Percentiles rank a stretch among this genome's conserved stretches.
These are phyloP conservation scores for Drosophila eugracilis DNA, from an alignment of 1,140 invertebrate genomes.

Conservation along the genomic window DNA sequence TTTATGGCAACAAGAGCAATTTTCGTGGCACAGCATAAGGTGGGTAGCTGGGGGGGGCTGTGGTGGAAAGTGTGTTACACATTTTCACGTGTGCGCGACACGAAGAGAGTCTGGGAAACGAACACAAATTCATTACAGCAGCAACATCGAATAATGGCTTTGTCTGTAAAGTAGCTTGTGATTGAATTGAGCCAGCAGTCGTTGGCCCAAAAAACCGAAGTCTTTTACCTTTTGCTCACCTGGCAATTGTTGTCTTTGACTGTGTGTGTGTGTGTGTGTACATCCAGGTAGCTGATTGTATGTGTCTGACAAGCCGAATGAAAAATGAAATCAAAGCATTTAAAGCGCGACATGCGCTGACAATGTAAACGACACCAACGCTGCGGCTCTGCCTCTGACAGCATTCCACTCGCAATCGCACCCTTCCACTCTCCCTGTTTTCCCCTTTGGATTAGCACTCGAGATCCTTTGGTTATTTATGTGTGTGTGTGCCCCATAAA, in stretches of 20 bases:
- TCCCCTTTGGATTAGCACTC: slow-evolving; percentile 65
- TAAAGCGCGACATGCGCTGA: slow-evolving; percentile 76
- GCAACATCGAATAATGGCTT: slow-evolving; percentile 69
- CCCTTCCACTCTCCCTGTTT: slow-evolving; percentile 15
- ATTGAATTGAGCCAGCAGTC: slow-evolving; percentile 74
- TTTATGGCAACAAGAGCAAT: slow-evolving; percentile 38
- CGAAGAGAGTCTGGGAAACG: slow-evolving; percentile 22
- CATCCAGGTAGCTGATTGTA: too few relatives aligned
- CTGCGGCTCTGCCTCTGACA: slow-evolving; percentile 53
- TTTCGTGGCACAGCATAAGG: slow-evolving; percentile 17
- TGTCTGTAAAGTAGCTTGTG: slow-evolving; percentile 81
- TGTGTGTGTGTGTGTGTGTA: slow-evolving; percentile 4
- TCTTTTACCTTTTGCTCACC: slow-evolving; percentile 47
- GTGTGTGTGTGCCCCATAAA: slow-evolving; percentile 49
- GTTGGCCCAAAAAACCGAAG: slow-evolving; percentile 47
- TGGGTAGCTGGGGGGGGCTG: background rate
- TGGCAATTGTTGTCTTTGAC: slow-evolving; percentile 41
- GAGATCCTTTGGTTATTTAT: slow-evolving; percentile 64
- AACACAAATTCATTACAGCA: slow-evolving; percentile 66
- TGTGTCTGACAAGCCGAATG: slow-evolving; percentile 56
- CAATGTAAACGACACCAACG: slow-evolving; percentile 62
- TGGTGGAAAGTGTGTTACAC: slow-evolving; percentile 20
- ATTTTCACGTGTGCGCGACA: slow-evolving; percentile 57
- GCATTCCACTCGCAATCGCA: slow-evolving; percentile 34
- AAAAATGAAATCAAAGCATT: slow-evolving; percentile 83